These are phyloP conservation scores for Huso huso DNA, from an alignment of 2,797 vertebrate genomes.

Conservation along the genomic window DNA sequence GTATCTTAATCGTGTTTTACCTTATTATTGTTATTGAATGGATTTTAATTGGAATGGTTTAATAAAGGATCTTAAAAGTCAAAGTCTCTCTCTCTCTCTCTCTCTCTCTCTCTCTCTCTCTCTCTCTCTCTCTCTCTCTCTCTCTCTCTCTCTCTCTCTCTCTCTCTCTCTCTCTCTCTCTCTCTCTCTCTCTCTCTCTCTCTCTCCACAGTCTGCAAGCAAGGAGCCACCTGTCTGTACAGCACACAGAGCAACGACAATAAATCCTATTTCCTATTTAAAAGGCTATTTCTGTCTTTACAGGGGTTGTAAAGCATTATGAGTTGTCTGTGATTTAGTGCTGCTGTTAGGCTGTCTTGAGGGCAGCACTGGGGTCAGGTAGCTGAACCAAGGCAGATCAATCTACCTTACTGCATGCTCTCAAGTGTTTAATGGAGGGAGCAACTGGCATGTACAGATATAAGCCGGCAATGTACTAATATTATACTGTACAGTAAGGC, in stretches of 20 bases:
- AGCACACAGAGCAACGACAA: background rate
- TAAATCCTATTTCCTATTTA: conserved; percentile 7
- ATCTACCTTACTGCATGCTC: background rate
- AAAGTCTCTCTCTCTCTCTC: too few relatives aligned
- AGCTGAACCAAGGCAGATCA: background rate
- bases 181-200: background rate
- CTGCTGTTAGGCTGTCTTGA: conserved; percentile 1
- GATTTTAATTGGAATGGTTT: too few relatives aligned
- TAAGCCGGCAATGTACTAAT: too few relatives aligned
- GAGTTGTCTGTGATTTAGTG: conserved; percentile 1
- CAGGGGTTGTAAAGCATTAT: conserved; percentile 2
- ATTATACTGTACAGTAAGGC: too few relatives aligned
- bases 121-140: too few relatives aligned
- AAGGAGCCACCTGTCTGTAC: conserved; percentile 1
- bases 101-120: too few relatives aligned
- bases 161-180: too few relatives aligned
- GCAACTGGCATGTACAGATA: background rate
- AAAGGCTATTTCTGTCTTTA: conserved; percentile 6
- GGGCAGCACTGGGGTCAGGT: background rate
- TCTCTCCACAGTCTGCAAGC: background rate
- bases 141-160: too few relatives aligned
- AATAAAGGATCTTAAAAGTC: too few relatives aligned
- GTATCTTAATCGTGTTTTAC: too few relatives aligned
- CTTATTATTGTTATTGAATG: too few relatives aligned
- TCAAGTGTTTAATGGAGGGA: background rate